These are phyloP conservation scores for Oedothorax gibbosus DNA, from an alignment of 1,140 invertebrate genomes.

Conservation along the genomic window DNA sequence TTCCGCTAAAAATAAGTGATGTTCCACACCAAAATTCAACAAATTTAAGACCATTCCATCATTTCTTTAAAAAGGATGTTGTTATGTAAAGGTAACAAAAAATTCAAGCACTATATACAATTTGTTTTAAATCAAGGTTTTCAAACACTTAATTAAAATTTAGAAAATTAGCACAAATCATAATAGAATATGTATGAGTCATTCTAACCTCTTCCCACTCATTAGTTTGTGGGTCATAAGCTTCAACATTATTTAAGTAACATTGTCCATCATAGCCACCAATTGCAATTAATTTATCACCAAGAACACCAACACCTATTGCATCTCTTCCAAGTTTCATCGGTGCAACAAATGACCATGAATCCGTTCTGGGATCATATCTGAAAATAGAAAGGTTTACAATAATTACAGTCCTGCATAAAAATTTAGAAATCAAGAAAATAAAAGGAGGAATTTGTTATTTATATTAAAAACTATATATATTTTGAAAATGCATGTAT, in stretches of 20 bases:
- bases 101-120: no score
- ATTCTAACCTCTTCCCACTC: conserved; percentile 67
- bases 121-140: no score
- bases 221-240: conserved; percentile 82
- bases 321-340: conserved; percentile 68
- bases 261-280: conserved; percentile 88
- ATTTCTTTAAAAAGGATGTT: no score
- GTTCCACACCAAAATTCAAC: no score
- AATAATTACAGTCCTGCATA: neutral
- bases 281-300: conserved; percentile 69
- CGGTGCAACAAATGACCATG: conserved; percentile 68
- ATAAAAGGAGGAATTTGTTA: neutral
- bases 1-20: no score
- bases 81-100: no score
- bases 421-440: neutral
- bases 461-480: neutral
- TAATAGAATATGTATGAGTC: neutral
- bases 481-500: no score
- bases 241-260: conserved; percentile 81
- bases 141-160: no score
- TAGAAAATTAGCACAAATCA: no score
- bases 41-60: no score
- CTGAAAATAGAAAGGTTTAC: conserved; percentile 44
- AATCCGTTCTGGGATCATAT: conserved; percentile 69
- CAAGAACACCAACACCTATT: conserved; percentile 68